Conservation (phyloP, 1,140 invertebrate species). For the Heliconius congener region DNA sequence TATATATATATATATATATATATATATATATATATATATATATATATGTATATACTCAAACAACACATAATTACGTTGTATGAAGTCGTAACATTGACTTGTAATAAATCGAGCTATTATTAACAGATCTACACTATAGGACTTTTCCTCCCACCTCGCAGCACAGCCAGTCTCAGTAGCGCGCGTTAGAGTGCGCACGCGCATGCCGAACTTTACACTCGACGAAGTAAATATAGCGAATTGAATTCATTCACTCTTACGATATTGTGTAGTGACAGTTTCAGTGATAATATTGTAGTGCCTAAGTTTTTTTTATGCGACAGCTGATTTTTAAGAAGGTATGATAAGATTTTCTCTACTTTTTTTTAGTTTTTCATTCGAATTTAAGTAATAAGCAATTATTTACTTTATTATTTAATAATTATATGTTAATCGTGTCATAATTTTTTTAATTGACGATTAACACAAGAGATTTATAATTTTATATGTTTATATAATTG, state of each 20-base stretch:
- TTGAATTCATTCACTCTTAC: background rate
- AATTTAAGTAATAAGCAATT: too few species aligned
- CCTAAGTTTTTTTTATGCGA: slow-evolving; percentile 39
- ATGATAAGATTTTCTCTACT: slow-evolving; percentile 42
- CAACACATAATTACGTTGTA: slow-evolving; percentile 15
- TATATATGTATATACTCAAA: background rate
- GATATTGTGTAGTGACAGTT: slow-evolving; percentile 55
- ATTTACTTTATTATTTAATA: too few species aligned
- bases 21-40: too few species aligned
- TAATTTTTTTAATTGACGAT: background rate
- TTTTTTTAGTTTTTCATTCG: background rate
- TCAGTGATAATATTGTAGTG: slow-evolving; percentile 39
- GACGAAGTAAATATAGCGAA: background rate
- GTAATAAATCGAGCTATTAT: slow-evolving; percentile 35
- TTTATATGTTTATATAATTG: background rate
- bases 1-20: background rate
- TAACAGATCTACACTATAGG: slow-evolving; percentile 35
- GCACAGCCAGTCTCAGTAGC: slow-evolving; percentile 67
- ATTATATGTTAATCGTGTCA: background rate
- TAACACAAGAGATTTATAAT: background rate
- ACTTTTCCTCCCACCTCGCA: slow-evolving; percentile 48
- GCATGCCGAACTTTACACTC: slow-evolving; percentile 36
- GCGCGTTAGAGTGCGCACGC: slow-evolving; percentile 58
- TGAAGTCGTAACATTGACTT: slow-evolving; percentile 34
- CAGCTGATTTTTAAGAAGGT: slow-evolving; percentile 66